Percentiles rank a stretch among this genome's conserved stretches.
Conservation (phyloP, 1,140 invertebrate species). For the Papilio polyxenes region DNA sequence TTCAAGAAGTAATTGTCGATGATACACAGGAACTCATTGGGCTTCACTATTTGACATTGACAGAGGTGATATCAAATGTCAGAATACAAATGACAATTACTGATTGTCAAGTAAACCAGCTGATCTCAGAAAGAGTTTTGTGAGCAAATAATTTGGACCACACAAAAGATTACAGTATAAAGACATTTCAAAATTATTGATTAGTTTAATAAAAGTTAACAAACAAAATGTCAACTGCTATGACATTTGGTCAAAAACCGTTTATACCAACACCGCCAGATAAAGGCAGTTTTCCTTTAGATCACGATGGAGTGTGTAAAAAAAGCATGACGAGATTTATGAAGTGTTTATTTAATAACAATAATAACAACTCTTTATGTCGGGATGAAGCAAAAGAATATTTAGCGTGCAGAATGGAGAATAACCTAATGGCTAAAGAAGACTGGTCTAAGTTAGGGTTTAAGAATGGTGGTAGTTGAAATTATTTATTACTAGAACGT, state of each 20-base stretch:
- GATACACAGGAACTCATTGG: background rate
- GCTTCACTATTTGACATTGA: slow-evolving; percentile 1
- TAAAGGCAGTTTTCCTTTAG: slow-evolving; percentile 95
- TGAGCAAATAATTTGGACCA: background rate
- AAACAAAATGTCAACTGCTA: slow-evolving; percentile 87
- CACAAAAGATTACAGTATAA: background rate
- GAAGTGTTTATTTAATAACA: slow-evolving; percentile 89
- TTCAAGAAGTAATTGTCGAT: background rate
- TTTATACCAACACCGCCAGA: slow-evolving; percentile 93
- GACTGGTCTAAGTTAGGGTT: slow-evolving; percentile 93
- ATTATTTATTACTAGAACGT: slow-evolving; percentile 12
- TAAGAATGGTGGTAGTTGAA: slow-evolving; percentile 46
- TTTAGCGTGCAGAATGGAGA: slow-evolving; percentile 95
- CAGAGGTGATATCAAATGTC: background rate
- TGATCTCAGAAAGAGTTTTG: background rate
- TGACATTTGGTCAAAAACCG: slow-evolving; percentile 91
- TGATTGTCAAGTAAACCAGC: background rate
- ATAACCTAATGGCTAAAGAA: slow-evolving; percentile 95
- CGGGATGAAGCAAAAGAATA: slow-evolving; percentile 90
- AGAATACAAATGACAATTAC: background rate
- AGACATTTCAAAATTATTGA: background rate
- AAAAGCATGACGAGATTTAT: slow-evolving; percentile 94
- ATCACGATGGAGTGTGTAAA: slow-evolving; percentile 95
- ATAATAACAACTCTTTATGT: slow-evolving; percentile 89
- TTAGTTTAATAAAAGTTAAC: background rate